Percentiles rank a stretch among this genome's conserved stretches.
These are phyloP conservation scores for Nibea coibor DNA, from an alignment of 2,113 vertebrate species.

Conservation along the genomic window DNA sequence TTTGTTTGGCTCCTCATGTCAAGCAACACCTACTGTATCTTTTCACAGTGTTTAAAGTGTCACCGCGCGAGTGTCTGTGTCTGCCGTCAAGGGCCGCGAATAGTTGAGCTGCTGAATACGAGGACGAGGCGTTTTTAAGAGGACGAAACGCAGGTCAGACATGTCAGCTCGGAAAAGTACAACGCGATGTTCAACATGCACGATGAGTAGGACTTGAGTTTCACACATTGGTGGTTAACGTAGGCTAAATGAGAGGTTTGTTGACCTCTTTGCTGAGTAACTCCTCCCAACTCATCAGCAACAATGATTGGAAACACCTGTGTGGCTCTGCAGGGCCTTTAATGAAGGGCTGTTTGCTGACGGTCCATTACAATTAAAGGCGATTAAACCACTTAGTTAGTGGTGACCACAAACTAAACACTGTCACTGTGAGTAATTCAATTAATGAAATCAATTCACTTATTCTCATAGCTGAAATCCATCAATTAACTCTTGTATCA, in stretches of 20 bases:
- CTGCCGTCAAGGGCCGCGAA: slow-evolving; percentile 22
- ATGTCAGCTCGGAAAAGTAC: background rate
- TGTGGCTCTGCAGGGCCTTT: background rate
- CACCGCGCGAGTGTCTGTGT: background rate
- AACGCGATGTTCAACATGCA: background rate
- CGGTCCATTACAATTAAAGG: background rate
- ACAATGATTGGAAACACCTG: background rate
- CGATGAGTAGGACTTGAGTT: background rate
- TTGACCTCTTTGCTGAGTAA: background rate
- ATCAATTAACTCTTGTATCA: background rate
- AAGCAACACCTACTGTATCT: slow-evolving; percentile 17
- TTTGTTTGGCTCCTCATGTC: slow-evolving; percentile 4
- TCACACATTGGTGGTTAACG: background rate
- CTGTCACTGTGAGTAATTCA: too few species aligned
- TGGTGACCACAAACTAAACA: background rate
- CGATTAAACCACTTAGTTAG: background rate
- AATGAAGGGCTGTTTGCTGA: background rate
- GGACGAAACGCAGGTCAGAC: background rate
- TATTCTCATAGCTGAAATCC: background rate
- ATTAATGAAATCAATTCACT: too few species aligned
- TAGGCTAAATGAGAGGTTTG: background rate
- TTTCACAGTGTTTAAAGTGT: slow-evolving; percentile 10
- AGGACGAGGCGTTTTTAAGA: slow-evolving; percentile 6
- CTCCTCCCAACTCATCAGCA: background rate
- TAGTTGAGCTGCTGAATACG: slow-evolving; percentile 3